A percentile compares a stretch with the other conserved stretches of the same genome.
Conservation (phyloP, 2,888 invertebrate species). For the Aphelenchoides bicaudatus region DNA sequence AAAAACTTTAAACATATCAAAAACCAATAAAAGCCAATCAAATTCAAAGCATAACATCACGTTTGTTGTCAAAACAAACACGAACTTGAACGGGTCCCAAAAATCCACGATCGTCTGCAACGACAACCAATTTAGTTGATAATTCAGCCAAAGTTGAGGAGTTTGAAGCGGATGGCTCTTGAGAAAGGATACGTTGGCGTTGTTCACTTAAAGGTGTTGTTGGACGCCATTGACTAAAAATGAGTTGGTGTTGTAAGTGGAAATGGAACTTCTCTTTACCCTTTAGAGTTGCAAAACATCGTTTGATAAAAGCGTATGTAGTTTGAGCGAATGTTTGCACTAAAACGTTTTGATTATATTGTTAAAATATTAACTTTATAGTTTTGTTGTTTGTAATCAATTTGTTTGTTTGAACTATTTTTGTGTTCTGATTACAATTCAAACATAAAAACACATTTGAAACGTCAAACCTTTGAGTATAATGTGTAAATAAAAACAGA, state of each 20-base stretch:
- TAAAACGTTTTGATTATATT: background rate
- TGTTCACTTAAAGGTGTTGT: background rate
- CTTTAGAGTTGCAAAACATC: too few relatives aligned
- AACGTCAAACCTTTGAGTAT: too few relatives aligned
- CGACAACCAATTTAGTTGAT: background rate
- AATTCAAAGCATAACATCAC: constrained; percentile 10
- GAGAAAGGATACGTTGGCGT: background rate
- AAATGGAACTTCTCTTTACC: background rate
- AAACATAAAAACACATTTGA: too few relatives aligned
- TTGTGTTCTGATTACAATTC: too few relatives aligned
- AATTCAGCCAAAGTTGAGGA: background rate
- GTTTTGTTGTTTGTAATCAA: too few relatives aligned
- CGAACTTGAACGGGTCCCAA: background rate
- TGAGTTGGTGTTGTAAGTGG: background rate
- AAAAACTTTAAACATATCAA: too few relatives aligned
- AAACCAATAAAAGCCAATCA: too few relatives aligned
- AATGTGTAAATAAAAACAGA: too few relatives aligned
- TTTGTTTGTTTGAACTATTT: too few relatives aligned
- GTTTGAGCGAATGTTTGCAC: constrained; percentile 5
- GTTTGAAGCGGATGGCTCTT: background rate
- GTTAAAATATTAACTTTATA: too few relatives aligned
- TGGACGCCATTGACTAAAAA: too few relatives aligned
- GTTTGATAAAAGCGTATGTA: background rate
- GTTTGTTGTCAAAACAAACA: background rate
- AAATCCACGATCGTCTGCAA: background rate